phyloP scores from a whole-genome alignment of 2,888 invertebrate genomes.

The Ferrisia virgata region DNA sequence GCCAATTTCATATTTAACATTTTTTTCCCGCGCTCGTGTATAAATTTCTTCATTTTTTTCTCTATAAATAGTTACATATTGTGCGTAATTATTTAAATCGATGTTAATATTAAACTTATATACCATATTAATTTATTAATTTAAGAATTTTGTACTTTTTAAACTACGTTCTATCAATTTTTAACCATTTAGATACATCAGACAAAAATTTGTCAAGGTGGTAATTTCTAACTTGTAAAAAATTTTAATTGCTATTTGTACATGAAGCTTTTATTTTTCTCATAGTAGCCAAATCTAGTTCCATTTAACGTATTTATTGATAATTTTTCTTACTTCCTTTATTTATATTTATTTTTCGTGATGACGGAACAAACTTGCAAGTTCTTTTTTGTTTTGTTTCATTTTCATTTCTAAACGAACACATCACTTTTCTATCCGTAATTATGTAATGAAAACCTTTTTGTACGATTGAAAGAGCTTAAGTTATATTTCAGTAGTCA shows the following conservation, averaged over 20 bases:
- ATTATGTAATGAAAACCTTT: neutral
- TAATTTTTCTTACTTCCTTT: neutral
- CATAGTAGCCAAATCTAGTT: neutral
- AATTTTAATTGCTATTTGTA: constrained; percentile 1
- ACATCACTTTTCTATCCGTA: constrained; percentile 23
- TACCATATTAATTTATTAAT: constrained; percentile 30
- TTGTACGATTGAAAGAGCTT: constrained; percentile 4
- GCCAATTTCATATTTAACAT: constrained; percentile 13
- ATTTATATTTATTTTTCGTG: neutral
- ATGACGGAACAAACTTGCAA: neutral
- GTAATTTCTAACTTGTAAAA: constrained; percentile 11
- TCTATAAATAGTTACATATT: constrained; percentile 18
- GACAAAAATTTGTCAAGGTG: constrained; percentile 14
- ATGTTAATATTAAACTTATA: neutral
- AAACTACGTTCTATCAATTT: neutral
- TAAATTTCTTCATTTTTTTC: constrained; percentile 19
- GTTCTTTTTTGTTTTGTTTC: neutral
- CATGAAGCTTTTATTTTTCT: neutral
- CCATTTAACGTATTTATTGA: constrained; percentile 7
- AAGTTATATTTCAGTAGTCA: neutral
- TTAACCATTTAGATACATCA: constrained; percentile 12
- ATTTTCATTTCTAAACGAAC: constrained; percentile 4
- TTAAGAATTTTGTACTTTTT: constrained; percentile 31
- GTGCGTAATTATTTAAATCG: neutral
- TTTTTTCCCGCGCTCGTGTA: constrained; percentile 2